These are phyloP conservation scores for Caenorhabditis japonica DNA, from an alignment of 2,888 invertebrate genomes.

Conservation along the genomic window DNA sequence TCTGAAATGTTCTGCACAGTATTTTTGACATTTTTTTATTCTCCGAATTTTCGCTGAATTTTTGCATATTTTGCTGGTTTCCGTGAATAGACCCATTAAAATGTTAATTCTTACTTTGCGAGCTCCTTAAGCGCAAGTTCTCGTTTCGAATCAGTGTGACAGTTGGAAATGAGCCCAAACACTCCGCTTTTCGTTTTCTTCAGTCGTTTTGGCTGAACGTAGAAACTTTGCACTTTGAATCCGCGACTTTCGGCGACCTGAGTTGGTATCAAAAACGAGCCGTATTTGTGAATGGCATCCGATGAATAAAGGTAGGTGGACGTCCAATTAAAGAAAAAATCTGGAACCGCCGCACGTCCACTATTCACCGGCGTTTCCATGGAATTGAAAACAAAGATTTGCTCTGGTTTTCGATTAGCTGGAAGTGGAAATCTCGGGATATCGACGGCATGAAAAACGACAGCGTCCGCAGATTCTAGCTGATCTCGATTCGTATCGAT, in stretches of 20 bases:
- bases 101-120: constrained; percentile 66
- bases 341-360: constrained; percentile 33
- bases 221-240: constrained; percentile 62
- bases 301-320: constrained; percentile 80
- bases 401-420: constrained; percentile 15
- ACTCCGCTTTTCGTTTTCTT: constrained; percentile 65
- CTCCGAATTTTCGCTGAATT: too few relatives aligned
- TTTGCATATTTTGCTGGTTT: too few relatives aligned
- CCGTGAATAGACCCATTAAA: too few relatives aligned
- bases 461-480: constrained; percentile 82
- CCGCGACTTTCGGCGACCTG: constrained; percentile 61
- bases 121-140: constrained; percentile 65
- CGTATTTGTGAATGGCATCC: constrained; percentile 79
- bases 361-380: constrained; percentile 64
- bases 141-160: constrained; percentile 66
- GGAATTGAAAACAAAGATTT: constrained; percentile 47
- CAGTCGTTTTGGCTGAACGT: constrained; percentile 50
- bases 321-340: constrained; percentile 80
- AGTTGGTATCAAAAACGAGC: constrained; percentile 71
- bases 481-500: constrained; percentile 81
- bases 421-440: constrained; percentile 51
- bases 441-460: constrained; percentile 80
- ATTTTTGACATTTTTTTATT: neutral
- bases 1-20: neutral
- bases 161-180: constrained; percentile 76